Conservation (phyloP, 2,113 vertebrate species). For the Neolamprologus cancellatus region DNA sequence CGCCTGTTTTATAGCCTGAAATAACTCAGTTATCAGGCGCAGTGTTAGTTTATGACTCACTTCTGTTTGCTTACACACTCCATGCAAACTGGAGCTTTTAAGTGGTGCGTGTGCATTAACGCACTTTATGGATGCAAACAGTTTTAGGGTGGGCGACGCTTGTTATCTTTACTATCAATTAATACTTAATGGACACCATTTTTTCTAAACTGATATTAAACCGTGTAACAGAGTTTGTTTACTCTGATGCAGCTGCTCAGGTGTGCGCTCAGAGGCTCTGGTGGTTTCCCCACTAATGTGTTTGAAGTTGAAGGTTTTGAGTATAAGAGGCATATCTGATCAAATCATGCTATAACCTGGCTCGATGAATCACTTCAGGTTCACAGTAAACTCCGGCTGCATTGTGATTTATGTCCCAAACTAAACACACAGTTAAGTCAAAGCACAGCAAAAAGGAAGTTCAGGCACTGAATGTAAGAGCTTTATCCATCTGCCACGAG, state of each 20-base stretch:
- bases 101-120: background rate
- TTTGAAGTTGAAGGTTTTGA: background rate
- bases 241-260: background rate
- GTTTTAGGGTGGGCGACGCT: background rate
- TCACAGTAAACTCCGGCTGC: rapidly evolving
- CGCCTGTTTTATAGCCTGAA: background rate
- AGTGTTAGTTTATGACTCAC: background rate
- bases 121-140: background rate
- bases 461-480: background rate
- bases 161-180: background rate
- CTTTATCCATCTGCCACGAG: background rate
- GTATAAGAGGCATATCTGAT: background rate
- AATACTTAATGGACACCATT: background rate
- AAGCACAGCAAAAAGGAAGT: background rate
- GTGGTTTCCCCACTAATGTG: background rate
- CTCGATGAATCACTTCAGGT: background rate
- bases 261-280: background rate
- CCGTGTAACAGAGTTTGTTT: rapidly evolving
- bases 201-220: background rate
- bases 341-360: rapidly evolving
- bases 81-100: background rate
- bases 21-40: background rate
- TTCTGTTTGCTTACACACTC: background rate
- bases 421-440: background rate
- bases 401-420: rapidly evolving